Evolutionary conservation across 1,140 invertebrate genomes (phyloP).

Genomic region (Ganaspis sp.): DNA sequence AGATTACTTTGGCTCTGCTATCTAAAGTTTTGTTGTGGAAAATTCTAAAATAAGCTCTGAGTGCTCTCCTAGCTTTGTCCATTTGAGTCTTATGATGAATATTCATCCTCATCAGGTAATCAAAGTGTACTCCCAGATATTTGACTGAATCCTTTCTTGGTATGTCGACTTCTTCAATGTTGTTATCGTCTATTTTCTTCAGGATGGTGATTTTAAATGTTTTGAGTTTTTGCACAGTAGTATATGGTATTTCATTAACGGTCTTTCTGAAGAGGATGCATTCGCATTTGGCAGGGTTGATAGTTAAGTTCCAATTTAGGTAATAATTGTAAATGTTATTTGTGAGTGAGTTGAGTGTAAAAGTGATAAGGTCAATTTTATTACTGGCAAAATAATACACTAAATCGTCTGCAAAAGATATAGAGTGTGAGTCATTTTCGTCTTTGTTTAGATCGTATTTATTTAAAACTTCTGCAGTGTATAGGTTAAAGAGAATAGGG

Average conservation of each 20-base stretch:
- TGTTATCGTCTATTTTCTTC: constrained; percentile 32
- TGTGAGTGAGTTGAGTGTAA: background rate
- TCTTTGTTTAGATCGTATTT: background rate
- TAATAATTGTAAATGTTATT: constrained; percentile 31
- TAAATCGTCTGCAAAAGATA: constrained; percentile 43
- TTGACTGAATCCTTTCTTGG: constrained; percentile 37
- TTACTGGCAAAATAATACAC: background rate
- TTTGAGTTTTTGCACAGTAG: constrained; percentile 25
- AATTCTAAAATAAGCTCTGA: constrained; percentile 4
- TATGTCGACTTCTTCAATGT: background rate
- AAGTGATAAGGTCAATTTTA: background rate
- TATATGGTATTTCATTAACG: background rate
- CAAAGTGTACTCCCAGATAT: constrained; percentile 46
- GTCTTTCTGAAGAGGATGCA: constrained; percentile 46
- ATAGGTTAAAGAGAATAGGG: constrained; percentile 12
- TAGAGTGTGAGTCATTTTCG: background rate
- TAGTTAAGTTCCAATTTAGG: constrained; percentile 44
- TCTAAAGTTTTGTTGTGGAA: constrained; percentile 40
- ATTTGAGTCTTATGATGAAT: constrained; percentile 44
- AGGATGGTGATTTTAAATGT: background rate
- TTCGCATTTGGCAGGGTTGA: constrained; percentile 51
- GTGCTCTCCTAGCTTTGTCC: constrained; percentile 42
- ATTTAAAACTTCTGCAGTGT: background rate
- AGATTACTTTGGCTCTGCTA: constrained; percentile 42
- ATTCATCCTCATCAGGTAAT: constrained; percentile 38